Evolutionary conservation across 2,888 invertebrate species (phyloP).

Genomic region (Drosophila leonis): DNA sequence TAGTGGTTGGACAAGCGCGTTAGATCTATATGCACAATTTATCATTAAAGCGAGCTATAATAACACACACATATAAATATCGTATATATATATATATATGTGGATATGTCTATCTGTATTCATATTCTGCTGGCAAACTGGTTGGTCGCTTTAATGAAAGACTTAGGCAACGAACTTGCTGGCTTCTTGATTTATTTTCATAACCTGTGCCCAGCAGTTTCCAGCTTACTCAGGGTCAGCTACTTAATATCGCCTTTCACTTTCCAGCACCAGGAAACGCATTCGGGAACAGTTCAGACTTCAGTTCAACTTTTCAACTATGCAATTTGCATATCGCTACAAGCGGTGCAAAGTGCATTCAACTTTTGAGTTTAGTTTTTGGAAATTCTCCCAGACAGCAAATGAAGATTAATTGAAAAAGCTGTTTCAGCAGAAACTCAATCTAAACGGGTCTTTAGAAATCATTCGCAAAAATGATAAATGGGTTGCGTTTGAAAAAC

Average conservation of each 20-base stretch:
- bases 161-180: constrained; percentile 64
- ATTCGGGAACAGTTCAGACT: constrained; percentile 15
- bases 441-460: constrained; percentile 41
- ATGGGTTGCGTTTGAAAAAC: constrained; percentile 53
- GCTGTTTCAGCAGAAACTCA: constrained; percentile 33
- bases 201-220: constrained; percentile 23
- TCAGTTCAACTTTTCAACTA: constrained; percentile 21
- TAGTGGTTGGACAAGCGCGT: constrained; percentile 45
- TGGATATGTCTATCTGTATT: background rate
- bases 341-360: constrained; percentile 63
- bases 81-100: background rate
- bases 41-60: constrained; percentile 35
- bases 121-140: constrained; percentile 38
- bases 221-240: constrained; percentile 67
- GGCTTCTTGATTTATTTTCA: constrained; percentile 65
- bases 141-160: constrained; percentile 50
- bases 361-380: constrained; percentile 54
- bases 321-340: background rate
- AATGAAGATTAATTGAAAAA: constrained; percentile 63
- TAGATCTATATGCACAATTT: constrained; percentile 57
- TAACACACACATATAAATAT: constrained; percentile 11
- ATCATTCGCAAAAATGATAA: constrained; percentile 59
- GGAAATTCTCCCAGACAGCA: constrained; percentile 29
- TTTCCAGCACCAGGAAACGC: constrained; percentile 67
- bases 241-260: constrained; percentile 63